Conservation (phyloP, 2,797 vertebrate species). For the Platalea minor region DNA sequence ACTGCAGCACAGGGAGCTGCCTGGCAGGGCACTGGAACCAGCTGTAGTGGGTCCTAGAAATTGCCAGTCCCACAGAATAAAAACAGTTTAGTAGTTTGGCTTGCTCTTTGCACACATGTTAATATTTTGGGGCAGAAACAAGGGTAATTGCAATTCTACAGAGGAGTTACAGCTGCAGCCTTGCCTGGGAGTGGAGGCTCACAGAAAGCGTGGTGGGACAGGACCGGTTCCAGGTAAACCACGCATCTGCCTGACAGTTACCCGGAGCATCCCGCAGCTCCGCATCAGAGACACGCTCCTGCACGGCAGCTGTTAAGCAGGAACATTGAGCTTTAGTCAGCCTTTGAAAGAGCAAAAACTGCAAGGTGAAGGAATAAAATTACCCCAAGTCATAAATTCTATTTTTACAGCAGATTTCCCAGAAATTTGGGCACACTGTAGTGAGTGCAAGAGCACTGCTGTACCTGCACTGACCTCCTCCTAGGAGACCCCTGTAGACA, state of each 20-base stretch:
- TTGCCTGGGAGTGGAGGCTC: not conserved
- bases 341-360: not conserved
- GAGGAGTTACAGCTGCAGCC: not conserved
- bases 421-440: not conserved
- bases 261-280: not conserved
- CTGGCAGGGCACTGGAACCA: not conserved
- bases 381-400: not conserved
- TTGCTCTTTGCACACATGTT: not conserved
- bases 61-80: not conserved
- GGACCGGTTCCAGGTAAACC: not conserved
- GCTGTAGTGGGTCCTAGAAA: not conserved
- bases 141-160: fast-evolving
- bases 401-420: not conserved
- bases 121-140: not conserved
- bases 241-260: not conserved
- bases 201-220: not conserved
- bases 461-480: not conserved
- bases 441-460: not conserved
- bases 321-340: not conserved
- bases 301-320: fast-evolving
- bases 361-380: not conserved
- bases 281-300: fast-evolving
- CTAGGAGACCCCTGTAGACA: not conserved
- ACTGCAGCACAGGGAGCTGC: not conserved
- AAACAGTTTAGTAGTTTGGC: not conserved